Evolutionary conservation across 2,113 vertebrate species (phyloP), one percentile per base, ranked within the genome.

Genomic region (Hemiscyllium ocellatum): DNA sequence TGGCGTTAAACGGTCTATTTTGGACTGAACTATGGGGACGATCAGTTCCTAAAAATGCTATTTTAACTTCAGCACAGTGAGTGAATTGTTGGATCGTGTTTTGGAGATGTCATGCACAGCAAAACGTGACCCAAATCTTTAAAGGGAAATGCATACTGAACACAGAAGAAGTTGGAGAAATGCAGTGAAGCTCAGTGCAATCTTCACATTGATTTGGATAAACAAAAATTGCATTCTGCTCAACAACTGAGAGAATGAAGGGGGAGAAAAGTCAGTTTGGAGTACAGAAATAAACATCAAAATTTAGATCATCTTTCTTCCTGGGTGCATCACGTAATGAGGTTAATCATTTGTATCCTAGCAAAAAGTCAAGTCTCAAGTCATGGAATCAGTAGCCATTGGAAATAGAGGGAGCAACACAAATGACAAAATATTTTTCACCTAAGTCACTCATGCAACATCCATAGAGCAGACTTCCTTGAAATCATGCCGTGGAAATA

Each of bases 401-500:
- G n/a, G n/a, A 42, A 83, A n/a, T 42, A 19, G 20, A 33, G 15
- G 33, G 56, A 19, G 3, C 13, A 12, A 65, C 1, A 19, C 20
- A 20, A 37, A 65, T 65, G 13, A 17, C 56, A 90, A 26, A 12
- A 87, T 0, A 26, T 85, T 85, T 47, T 47, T 52, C 56, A 26
- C 33, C 20, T 1, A 17, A 47, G 17, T 15, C 33, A 83, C 80
- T 61, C 13, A 26, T n/a, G 13, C 33, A 33, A 26, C 37, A 4
- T 19, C 26, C 4, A 93, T 68, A 93, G 66, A 93, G 37, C 2
- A 66, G 13, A 83, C 19, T 37, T n/a, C 61, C 89, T 93, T 93
- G 89, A 93, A 66, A 93, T 93, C n/a, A 93, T 93, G 61, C 33
- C 66, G 89, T 61, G 89, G 33, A n/a, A 93, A 93, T 93, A 66